These are phyloP conservation scores for Parnassius mnemosyne DNA, from an alignment of 2,888 invertebrate genomes.

Conservation along the genomic window DNA sequence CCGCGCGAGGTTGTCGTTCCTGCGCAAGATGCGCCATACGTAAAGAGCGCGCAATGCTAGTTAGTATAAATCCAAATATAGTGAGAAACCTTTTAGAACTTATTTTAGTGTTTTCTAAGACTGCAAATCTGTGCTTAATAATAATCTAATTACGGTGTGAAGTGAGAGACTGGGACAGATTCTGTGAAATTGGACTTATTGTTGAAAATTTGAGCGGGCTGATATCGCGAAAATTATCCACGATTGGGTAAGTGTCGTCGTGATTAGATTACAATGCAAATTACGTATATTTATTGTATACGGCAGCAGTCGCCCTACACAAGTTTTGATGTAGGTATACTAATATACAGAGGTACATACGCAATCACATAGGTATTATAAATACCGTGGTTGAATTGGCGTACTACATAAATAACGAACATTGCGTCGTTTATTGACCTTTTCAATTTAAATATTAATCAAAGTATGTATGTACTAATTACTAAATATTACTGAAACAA, in stretches of 20 bases:
- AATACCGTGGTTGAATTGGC: conserved; percentile 47
- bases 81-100: conserved; percentile 51
- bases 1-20: conserved; percentile 72
- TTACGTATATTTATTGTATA: conserved; percentile 53
- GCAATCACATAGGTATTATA: conserved; percentile 40
- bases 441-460: not conserved
- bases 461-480: too few relatives aligned
- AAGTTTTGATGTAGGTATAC: conserved; percentile 36
- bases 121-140: conserved; percentile 66
- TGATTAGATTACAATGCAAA: conserved; percentile 78
- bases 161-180: conserved; percentile 65
- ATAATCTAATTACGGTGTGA: conserved; percentile 53
- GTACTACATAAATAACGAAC: conserved; percentile 32
- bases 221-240: conserved; percentile 76
- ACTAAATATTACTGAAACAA: too few relatives aligned
- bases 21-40: conserved; percentile 51
- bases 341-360: conserved; percentile 25
- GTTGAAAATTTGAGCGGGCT: conserved; percentile 52
- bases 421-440: conserved; percentile 4
- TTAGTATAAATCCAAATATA: conserved; percentile 37
- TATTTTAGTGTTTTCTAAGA: conserved; percentile 49
- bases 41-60: conserved; percentile 52
- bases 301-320: conserved; percentile 51
- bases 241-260: conserved; percentile 76
- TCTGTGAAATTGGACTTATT: conserved; percentile 60